Conservation (phyloP, 1,140 invertebrate genomes). For the roundworm (Caenorhabditis elegans) region WBcel235 BX284606.5:8697501-8698000, state of each 20-base stretch:
- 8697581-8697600: too few relatives aligned
- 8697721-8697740: constrained; percentile 25
- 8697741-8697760: not conserved
- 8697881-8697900: not conserved
- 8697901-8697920: not conserved
- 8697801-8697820: constrained; percentile 17
- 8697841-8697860: not conserved
- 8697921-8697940: not conserved
- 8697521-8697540: too few relatives aligned
- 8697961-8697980: constrained; percentile 35
- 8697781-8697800: constrained; percentile 7
- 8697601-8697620: too few relatives aligned
- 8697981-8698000: constrained; percentile 46
- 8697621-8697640: too few relatives aligned
- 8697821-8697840: not conserved
- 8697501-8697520: too few relatives aligned
- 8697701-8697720: constrained; percentile 5
- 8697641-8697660: too few relatives aligned
- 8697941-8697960: constrained; percentile 1
- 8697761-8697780: not conserved
- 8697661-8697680: not conserved
- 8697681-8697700: not conserved
- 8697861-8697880: not conserved
- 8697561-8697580: too few relatives aligned
- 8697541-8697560: too few relatives aligned